Conservation (phyloP, 2,888 invertebrate genomes). For the Actias luna region DNA sequence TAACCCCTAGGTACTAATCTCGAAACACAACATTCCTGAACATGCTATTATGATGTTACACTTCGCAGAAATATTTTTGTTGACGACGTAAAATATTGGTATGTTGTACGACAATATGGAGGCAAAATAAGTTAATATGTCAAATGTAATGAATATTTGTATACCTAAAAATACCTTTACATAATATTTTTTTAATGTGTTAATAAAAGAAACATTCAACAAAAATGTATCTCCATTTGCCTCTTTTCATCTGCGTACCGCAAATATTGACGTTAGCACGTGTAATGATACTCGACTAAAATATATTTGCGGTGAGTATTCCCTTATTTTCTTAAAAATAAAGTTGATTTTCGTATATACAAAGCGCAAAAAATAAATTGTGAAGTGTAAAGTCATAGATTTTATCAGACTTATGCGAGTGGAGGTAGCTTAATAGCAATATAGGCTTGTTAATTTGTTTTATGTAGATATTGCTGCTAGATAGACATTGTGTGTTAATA, state of each 20-base stretch:
- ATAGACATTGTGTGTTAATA: not conserved
- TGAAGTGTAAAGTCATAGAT: constrained; percentile 2
- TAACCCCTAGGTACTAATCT: too few relatives aligned
- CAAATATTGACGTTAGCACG: constrained; percentile 44
- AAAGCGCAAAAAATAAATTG: not conserved
- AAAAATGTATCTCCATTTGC: constrained; percentile 28
- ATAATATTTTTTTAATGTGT: not conserved
- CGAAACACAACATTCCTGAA: too few relatives aligned
- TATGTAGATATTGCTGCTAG: not conserved
- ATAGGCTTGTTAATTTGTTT: not conserved
- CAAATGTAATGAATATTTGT: too few relatives aligned
- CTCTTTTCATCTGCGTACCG: constrained; percentile 39
- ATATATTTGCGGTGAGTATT: constrained; percentile 1
- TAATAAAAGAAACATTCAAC: not conserved
- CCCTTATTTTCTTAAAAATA: constrained; percentile 13
- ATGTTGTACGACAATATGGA: too few relatives aligned
- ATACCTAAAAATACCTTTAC: not conserved
- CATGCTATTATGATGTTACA: too few relatives aligned
- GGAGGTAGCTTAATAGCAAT: not conserved
- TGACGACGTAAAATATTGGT: too few relatives aligned
- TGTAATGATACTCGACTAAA: constrained; percentile 16
- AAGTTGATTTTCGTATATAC: constrained; percentile 19
- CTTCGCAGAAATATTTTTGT: too few relatives aligned
- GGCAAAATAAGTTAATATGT: too few relatives aligned
- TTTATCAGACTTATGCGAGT: constrained; percentile 11